Evolutionary conservation across 2,113 vertebrate genomes (phyloP).

Genomic region (Rynchops niger): DNA sequence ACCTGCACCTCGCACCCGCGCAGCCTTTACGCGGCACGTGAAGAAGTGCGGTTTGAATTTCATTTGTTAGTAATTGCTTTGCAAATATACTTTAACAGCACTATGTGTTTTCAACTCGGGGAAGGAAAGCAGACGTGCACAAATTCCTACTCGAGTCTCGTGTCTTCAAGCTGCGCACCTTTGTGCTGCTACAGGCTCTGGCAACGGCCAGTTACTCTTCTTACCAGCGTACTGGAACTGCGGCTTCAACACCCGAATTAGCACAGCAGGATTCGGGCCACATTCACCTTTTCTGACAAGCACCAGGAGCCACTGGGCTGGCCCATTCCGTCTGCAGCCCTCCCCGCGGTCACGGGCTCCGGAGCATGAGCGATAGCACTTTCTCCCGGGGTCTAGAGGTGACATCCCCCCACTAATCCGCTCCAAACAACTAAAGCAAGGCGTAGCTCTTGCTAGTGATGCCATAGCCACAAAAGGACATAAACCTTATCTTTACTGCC

Average conservation of each 20-base stretch:
- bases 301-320: neutral
- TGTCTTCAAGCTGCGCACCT: neutral
- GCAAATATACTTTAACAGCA: neutral
- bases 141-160: accelerated
- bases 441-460: neutral
- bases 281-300: accelerated
- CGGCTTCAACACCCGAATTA: accelerated
- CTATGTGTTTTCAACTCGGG: accelerated
- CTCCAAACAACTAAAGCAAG: neutral
- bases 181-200: neutral
- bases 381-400: neutral
- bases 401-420: neutral
- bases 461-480: accelerated
- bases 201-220: too few species aligned
- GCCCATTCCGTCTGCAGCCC: neutral
- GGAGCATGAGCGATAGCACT: neutral
- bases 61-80: neutral
- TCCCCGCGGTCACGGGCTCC: accelerated
- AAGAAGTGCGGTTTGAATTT: accelerated
- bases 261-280: neutral
- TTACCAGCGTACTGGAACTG: accelerated
- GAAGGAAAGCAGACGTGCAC: neutral
- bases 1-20: accelerated
- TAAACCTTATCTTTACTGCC: neutral
- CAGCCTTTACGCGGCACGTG: accelerated